Evolutionary conservation across 2,888 invertebrate genomes (phyloP), one percentile per base, ranked within the genome.

Genomic region (Lepidocyrtoides sp.): DNA sequence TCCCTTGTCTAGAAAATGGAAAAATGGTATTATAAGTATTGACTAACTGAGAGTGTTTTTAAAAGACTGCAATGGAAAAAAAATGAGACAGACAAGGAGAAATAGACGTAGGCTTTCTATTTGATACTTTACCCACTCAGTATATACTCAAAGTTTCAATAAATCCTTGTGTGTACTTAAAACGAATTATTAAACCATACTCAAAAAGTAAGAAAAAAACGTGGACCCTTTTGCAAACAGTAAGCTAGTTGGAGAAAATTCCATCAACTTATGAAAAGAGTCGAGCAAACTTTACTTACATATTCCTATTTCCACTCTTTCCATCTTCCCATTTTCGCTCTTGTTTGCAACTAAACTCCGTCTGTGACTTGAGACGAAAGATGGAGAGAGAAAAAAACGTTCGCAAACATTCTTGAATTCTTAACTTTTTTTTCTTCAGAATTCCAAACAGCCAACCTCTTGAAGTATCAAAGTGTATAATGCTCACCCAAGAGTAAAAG

Each of bases 101-200:
- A 84, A 51, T 51, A 51, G 54, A 26, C 60, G n/a, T n/a, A 69
- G 29, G 57, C 1, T 75, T 75, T 26, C 51, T 77, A 29, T 63
- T 63, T 14, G 72, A n/a, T 72, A n/a, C n/a, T 72, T 36, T 41
- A 36, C 23, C 36, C 41, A 32, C 29, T 66, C 12, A 4, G 17
- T 36, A 36, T 36, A 36, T 7, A 36, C 20, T 5, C 14, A 44
- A 72, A 72, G 41, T 86, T 86, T 77, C 63, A 72, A 85, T 85
- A 86, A 86, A 86, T 86, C 77, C 75, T 77, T 60, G 60, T 69
- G 8, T 63, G 60, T 63, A 77, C 77, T 44, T 60, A 26, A 75
- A 77, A n/a, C 77, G 77, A 75, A 75, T 86, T 86, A 86, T 86
- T 77, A 86, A 86, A 77, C 60, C 75, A 5, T 69, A 36, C 75